Percentiles rank a stretch among this genome's conserved stretches.
Conservation (phyloP, 2,113 vertebrate species). For the Paralichthys olivaceus region DNA sequence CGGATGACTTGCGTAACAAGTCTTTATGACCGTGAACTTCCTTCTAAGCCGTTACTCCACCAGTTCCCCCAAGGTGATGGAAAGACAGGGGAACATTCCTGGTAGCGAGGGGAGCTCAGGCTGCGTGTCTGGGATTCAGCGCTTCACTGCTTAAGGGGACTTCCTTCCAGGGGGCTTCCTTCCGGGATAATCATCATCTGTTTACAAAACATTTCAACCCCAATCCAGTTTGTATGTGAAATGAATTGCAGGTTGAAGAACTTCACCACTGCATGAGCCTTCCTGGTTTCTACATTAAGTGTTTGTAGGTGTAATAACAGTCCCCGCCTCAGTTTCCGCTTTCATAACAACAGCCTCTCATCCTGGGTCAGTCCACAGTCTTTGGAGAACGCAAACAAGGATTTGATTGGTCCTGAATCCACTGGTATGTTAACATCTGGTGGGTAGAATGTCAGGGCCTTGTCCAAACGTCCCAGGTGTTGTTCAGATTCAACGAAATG, state of each 20-base stretch:
- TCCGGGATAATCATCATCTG: slow-evolving; percentile 29
- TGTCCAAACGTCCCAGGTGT: slow-evolving; percentile 39
- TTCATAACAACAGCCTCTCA: slow-evolving; percentile 15
- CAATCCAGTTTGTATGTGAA: background rate
- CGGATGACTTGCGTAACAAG: slow-evolving; percentile 34
- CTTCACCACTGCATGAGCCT: background rate
- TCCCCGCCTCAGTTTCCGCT: slow-evolving; percentile 13
- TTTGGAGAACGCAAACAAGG: slow-evolving; percentile 29
- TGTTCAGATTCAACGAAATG: slow-evolving; percentile 25
- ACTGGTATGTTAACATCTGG: slow-evolving; percentile 46
- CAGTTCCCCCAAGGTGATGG: slow-evolving; percentile 15
- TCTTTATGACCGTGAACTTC: slow-evolving; percentile 33
- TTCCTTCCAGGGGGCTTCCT: slow-evolving; percentile 2
- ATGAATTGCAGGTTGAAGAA: background rate
- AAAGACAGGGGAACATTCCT: slow-evolving; percentile 43
- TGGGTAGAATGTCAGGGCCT: slow-evolving; percentile 34
- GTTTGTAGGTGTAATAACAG: background rate
- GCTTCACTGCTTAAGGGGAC: slow-evolving; percentile 10
- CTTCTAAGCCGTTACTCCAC: background rate
- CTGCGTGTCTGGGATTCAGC: slow-evolving; percentile 42
- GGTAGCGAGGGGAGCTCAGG: slow-evolving; percentile 21
- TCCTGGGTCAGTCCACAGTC: slow-evolving; percentile 1
- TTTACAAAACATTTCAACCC: slow-evolving; percentile 8
- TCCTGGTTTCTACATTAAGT: background rate
- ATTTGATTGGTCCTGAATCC: slow-evolving; percentile 29